Evolutionary conservation across 2,888 invertebrate genomes (phyloP).

Genomic region (Sinohyriopsis cumingii): DNA sequence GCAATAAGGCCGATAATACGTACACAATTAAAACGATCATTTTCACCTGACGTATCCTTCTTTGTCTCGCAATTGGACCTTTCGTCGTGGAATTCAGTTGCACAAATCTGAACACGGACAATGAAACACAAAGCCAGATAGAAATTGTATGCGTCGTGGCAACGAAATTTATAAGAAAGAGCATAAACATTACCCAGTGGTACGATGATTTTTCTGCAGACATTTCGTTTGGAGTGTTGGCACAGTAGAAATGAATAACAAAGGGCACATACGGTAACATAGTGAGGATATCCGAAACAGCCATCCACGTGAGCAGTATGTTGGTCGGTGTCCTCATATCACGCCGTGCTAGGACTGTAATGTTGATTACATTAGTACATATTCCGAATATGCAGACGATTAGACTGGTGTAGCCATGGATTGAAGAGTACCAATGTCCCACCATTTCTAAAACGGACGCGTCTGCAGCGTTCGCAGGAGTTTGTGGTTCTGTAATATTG

Average conservation of each 20-base stretch:
- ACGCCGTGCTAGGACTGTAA: slow-evolving; percentile 86
- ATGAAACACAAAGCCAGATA: slow-evolving; percentile 91
- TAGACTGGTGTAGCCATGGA: slow-evolving; percentile 90
- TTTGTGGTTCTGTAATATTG: too few relatives aligned
- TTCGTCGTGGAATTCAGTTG: slow-evolving; percentile 63
- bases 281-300: slow-evolving; percentile 91
- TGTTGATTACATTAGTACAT: slow-evolving; percentile 90
- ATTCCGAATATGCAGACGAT: slow-evolving; percentile 92
- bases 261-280: slow-evolving; percentile 94
- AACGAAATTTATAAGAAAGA: slow-evolving; percentile 90
- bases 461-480: slow-evolving; percentile 13
- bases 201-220: slow-evolving; percentile 61
- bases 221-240: slow-evolving; percentile 38
- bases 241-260: slow-evolving; percentile 78
- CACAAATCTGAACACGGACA: slow-evolving; percentile 91
- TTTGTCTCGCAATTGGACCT: slow-evolving; percentile 51
- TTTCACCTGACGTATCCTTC: slow-evolving; percentile 49
- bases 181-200: slow-evolving; percentile 70
- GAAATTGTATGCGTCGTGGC: slow-evolving; percentile 92
- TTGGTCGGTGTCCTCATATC: slow-evolving; percentile 94
- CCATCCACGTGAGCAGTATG: slow-evolving; percentile 86
- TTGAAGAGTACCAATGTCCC: slow-evolving; percentile 55
- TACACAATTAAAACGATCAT: slow-evolving; percentile 78
- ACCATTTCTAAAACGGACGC: slow-evolving; percentile 30
- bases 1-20: slow-evolving; percentile 87